Percentiles rank a stretch among this genome's conserved stretches.
Conservation (phyloP, 1,140 invertebrate genomes). For the Apis florea region DNA sequence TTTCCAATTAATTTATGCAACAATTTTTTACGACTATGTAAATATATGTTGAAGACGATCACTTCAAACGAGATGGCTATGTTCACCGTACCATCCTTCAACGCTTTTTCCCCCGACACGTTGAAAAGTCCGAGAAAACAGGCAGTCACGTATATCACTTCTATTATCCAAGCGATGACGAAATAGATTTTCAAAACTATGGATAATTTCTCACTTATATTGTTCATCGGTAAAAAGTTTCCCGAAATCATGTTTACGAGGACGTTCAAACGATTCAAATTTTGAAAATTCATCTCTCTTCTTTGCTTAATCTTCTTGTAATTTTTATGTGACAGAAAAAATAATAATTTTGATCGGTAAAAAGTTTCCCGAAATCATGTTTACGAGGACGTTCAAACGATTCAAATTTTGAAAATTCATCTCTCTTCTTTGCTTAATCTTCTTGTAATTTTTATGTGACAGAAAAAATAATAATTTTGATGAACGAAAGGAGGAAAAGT, state of each 20-base stretch:
- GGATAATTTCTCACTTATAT: slow-evolving; percentile 2
- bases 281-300: slow-evolving; percentile 51
- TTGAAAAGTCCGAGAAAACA: slow-evolving; percentile 15
- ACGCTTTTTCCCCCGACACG: slow-evolving; percentile 16
- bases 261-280: slow-evolving; percentile 52
- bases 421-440: background rate
- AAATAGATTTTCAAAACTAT: slow-evolving; percentile 3
- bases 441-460: too few species aligned
- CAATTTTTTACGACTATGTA: slow-evolving; percentile 22
- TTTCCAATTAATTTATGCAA: slow-evolving; percentile 33
- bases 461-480: too few species aligned
- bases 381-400: slow-evolving; percentile 43
- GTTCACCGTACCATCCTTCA: slow-evolving; percentile 44
- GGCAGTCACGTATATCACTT: background rate
- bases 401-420: slow-evolving; percentile 61
- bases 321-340: too few species aligned
- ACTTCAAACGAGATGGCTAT: slow-evolving; percentile 29
- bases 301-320: background rate
- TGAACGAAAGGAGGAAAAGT: too few species aligned
- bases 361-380: slow-evolving; percentile 52
- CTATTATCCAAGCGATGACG: slow-evolving; percentile 6
- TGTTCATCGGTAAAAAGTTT: slow-evolving; percentile 47
- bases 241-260: slow-evolving; percentile 45
- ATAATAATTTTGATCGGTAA: slow-evolving; percentile 38
- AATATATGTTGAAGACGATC: slow-evolving; percentile 1